phyloP scores from a whole-genome alignment of 2,888 invertebrate species.

The Branchellion lobata region DNA sequence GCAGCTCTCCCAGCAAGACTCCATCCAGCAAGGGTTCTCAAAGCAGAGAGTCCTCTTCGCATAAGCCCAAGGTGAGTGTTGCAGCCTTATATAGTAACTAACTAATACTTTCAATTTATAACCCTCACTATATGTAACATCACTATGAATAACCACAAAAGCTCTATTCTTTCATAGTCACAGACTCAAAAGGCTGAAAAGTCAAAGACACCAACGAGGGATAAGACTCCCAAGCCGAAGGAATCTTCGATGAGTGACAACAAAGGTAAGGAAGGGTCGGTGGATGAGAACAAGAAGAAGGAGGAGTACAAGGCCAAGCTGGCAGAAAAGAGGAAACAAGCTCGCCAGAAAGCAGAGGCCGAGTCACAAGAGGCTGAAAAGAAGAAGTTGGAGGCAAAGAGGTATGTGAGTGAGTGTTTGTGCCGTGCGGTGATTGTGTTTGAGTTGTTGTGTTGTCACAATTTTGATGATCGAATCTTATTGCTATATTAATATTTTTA shows the following conservation, averaged over 20 bases:
- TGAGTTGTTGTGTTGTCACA: too few relatives aligned
- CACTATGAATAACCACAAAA: too few relatives aligned
- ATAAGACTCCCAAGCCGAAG: conserved; percentile 1
- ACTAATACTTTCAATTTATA: too few relatives aligned
- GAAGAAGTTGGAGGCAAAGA: conserved; percentile 23
- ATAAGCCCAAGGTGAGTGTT: conserved; percentile 28
- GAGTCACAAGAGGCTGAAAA: conserved; percentile 20
- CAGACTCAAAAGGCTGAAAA: too few relatives aligned
- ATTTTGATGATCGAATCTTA: too few relatives aligned
- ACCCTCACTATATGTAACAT: too few relatives aligned
- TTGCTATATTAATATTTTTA: too few relatives aligned
- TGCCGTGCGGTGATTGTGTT: too few relatives aligned
- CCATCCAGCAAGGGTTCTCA: neutral
- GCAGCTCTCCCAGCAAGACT: neutral
- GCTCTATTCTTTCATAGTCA: too few relatives aligned
- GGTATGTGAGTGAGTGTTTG: neutral
- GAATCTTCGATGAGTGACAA: neutral
- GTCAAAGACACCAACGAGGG: neutral
- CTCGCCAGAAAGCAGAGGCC: conserved; percentile 24
- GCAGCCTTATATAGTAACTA: too few relatives aligned
- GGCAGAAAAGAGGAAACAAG: conserved; percentile 38
- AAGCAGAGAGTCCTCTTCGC: conserved; percentile 32
- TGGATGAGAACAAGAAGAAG: conserved; percentile 11
- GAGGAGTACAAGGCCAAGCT: conserved; percentile 40
- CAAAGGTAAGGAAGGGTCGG: neutral